Evolutionary conservation across 2,888 invertebrate genomes (phyloP).

Genomic region (Nomada fucata): DNA sequence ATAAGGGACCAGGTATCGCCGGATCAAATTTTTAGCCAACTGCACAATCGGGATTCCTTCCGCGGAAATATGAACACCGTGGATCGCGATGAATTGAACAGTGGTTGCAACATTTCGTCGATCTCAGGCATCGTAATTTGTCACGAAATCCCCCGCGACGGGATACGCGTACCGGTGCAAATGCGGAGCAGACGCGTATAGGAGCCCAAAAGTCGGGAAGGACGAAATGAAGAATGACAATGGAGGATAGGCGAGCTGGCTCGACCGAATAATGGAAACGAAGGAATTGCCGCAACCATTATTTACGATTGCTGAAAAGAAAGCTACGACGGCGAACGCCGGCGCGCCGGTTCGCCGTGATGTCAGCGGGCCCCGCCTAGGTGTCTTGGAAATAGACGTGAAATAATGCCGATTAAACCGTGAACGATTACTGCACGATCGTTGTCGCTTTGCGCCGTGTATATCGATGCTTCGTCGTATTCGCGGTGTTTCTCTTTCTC

Average conservation of each 20-base stretch:
- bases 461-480: conserved; percentile 35
- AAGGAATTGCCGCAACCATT: neutral
- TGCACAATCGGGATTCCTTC: no score
- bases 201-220: no score
- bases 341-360: conserved; percentile 51
- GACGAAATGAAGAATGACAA: no score
- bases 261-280: no score
- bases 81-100: no score
- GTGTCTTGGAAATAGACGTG: conserved; percentile 65
- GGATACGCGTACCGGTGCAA: no score
- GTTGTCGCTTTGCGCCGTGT: conserved; percentile 18
- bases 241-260: no score
- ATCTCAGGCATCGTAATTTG: no score
- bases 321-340: conserved; percentile 46
- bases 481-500: conserved; percentile 25
- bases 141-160: no score
- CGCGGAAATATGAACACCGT: no score
- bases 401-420: conserved; percentile 65
- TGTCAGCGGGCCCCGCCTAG: conserved; percentile 63
- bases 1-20: neutral
- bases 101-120: no score
- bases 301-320: conserved; percentile 53
- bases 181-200: no score
- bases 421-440: conserved; percentile 34
- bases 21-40: neutral